Evolutionary conservation across 2,888 invertebrate species (phyloP), one percentile per base, ranked within the genome.

Genomic region (Agriopis leucophaearia): DNA sequence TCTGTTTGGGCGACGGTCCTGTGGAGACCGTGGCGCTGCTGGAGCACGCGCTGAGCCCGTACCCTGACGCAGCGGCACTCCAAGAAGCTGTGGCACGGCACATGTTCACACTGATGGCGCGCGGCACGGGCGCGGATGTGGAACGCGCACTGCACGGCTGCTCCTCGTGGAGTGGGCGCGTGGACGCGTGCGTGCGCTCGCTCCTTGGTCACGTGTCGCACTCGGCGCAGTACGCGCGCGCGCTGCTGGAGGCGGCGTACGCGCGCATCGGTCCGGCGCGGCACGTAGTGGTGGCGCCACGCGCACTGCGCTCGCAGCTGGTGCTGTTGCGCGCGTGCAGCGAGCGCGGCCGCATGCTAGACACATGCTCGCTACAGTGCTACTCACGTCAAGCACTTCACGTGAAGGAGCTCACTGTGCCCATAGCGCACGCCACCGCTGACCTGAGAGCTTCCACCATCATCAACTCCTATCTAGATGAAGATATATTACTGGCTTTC

Each of bases 1-100:
- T 81, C 68, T 89, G 86, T 59, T 58, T 89, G 15, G 90, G 91
- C 1, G 77, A 75, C 2, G 74, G 75, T 4, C 90, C 89, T 0
- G 79, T 80, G 5, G 86, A 88, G 42, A 76, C 86, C 18, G 58
- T 76, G 13, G 57, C 44, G 0, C 63, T 74, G 1, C 67, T 90
- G 0, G 76, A 83, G 50, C 71, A 80, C 10, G 75, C 84, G 36
- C 63, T 88, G 1, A 64, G 70, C 8, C 71, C 74, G 4, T 81
- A 72, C 62, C 63, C 76, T 36, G 3, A 6, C 78, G 79, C 83
- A 2, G 79, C 80, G 16, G 76, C 76, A 5, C 73, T 90, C 8
- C 86, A 90, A 69, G 75, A 27, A 27, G 27, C 27, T 5, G 27
- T 27, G 3, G 27, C 27, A 0, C 27, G 27, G 1, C 27, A 27